A percentile compares a stretch with the other conserved stretches of the same genome.
These are phyloP conservation scores for Micrasema longulum DNA, from an alignment of 1,140 invertebrate species.

Conservation along the genomic window DNA sequence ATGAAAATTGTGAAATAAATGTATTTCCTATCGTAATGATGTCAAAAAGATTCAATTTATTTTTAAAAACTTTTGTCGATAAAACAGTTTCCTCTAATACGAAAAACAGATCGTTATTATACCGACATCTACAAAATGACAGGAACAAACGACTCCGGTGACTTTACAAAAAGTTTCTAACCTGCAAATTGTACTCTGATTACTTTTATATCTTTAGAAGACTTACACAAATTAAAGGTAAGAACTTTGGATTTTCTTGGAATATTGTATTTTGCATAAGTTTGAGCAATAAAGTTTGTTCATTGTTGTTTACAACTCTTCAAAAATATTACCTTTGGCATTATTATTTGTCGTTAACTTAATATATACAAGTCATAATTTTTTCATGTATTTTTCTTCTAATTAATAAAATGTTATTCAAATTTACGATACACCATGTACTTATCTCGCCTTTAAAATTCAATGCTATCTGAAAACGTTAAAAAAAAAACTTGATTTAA, in stretches of 20 bases:
- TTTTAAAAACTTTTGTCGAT: too few relatives aligned
- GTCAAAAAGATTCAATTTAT: too few relatives aligned
- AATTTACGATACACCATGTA: too few relatives aligned
- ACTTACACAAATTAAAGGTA: slow-evolving; percentile 1
- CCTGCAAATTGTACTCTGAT: slow-evolving; percentile 16
- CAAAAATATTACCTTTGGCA: not conserved
- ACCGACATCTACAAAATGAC: slow-evolving; percentile 4
- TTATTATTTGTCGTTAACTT: not conserved
- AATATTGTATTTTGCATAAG: not conserved
- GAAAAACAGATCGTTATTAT: too few relatives aligned
- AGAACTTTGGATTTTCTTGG: not conserved
- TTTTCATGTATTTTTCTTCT: too few relatives aligned
- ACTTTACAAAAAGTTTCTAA: slow-evolving; percentile 34
- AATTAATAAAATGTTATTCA: too few relatives aligned
- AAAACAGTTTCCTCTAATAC: too few relatives aligned
- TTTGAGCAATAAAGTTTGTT: not conserved
- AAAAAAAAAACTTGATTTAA: too few relatives aligned
- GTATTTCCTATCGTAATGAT: too few relatives aligned
- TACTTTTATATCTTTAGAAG: slow-evolving; percentile 5
- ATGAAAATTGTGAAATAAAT: too few relatives aligned
- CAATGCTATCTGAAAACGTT: too few relatives aligned
- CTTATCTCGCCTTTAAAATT: too few relatives aligned
- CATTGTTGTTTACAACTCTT: not conserved
- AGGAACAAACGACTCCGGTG: slow-evolving; percentile 19
- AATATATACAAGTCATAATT: not conserved